These are phyloP conservation scores for Pocillopora damicornis DNA, from an alignment of 64 coral and sea anemone genomes.

Conservation along the genomic window DNA sequence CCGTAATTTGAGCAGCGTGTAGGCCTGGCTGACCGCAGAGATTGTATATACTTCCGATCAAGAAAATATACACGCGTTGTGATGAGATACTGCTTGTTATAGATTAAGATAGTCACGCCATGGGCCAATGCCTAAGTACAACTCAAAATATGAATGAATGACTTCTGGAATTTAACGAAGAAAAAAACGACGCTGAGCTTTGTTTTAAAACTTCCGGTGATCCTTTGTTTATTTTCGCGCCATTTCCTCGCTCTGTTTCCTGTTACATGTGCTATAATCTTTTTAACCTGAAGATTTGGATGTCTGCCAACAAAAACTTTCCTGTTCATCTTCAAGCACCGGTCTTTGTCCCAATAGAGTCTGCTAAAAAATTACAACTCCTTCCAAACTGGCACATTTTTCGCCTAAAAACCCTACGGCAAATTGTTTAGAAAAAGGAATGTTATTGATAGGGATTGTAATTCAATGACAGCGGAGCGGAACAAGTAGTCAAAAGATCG, in stretches of 20 bases:
- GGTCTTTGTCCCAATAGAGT: background rate
- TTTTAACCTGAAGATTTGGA: background rate
- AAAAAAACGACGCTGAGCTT: no score
- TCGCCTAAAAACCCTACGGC: background rate
- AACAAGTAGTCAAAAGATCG: no score
- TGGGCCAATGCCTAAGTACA: no score
- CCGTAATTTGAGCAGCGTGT: background rate
- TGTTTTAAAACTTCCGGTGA: constrained; percentile 12
- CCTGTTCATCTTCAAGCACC: background rate
- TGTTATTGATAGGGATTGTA: background rate
- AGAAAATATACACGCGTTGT: no score
- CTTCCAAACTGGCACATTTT: no score
- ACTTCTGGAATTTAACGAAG: no score
- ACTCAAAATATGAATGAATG: background rate
- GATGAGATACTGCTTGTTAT: no score
- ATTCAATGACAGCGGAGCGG: no score
- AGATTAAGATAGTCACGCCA: background rate
- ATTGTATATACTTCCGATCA: background rate
- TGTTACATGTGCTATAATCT: background rate
- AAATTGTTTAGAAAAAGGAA: background rate
- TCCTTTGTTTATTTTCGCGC: constrained; percentile 18
- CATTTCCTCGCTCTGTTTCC: background rate
- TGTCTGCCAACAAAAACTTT: background rate
- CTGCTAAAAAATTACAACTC: no score
- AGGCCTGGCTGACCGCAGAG: background rate